Conservation (phyloP, 2,113 vertebrate species). For the Strix aluco region DNA sequence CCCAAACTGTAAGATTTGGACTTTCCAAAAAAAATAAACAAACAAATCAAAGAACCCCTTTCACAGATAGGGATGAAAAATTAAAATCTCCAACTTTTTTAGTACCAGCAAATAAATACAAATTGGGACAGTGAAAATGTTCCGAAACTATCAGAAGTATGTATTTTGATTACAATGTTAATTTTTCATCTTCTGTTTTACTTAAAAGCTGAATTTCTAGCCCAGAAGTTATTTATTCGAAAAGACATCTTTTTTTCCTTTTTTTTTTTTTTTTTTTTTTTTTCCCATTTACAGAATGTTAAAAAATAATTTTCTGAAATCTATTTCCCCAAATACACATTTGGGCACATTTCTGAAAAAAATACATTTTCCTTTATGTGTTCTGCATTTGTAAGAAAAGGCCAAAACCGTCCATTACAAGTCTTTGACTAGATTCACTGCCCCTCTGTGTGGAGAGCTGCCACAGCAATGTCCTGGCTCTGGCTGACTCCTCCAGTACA, state of each 20-base stretch:
- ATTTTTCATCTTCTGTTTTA: not conserved
- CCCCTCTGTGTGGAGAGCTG: not conserved
- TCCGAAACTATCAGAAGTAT: not conserved
- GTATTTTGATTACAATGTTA: not conserved
- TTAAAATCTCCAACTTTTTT: not conserved
- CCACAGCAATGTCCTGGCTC: not conserved
- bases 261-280: too few relatives aligned
- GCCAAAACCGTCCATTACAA: not conserved
- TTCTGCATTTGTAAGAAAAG: not conserved
- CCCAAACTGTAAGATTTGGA: not conserved
- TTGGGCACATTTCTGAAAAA: not conserved
- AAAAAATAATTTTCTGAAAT: not conserved
- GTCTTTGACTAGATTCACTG: not conserved
- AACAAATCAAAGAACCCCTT: not conserved
- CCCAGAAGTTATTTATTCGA: not conserved
- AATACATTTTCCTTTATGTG: not conserved
- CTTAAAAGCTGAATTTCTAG: not conserved
- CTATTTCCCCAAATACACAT: not conserved
- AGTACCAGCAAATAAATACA: not conserved
- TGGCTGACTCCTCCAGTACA: not conserved
- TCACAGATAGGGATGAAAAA: not conserved
- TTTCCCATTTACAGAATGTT: not conserved
- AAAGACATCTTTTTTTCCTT: fast-evolving
- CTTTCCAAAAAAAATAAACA: not conserved
- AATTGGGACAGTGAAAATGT: not conserved